phyloP scores from a whole-genome alignment of 1,140 invertebrate genomes.

The Scaptomyza graminum region DNA sequence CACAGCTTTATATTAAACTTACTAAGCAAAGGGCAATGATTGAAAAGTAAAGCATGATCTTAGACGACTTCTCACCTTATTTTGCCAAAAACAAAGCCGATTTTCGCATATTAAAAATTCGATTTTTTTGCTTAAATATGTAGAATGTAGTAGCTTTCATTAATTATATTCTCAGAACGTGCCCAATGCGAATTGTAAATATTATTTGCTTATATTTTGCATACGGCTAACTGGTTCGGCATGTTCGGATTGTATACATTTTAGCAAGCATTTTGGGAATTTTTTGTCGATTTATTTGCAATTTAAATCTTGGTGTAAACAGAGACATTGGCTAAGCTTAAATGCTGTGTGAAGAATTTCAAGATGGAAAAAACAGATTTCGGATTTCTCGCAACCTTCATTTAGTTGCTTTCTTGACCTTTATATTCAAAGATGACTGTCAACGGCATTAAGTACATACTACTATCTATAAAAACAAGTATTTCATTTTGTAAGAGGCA shows the following conservation, averaged over 20 bases:
- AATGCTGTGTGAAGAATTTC: slow-evolving; percentile 11
- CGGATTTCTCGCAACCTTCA: slow-evolving; percentile 10
- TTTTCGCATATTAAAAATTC: too few relatives aligned
- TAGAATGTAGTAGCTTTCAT: not conserved
- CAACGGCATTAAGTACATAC: slow-evolving; percentile 5
- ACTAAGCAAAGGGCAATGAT: too few relatives aligned
- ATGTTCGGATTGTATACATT: slow-evolving; percentile 7
- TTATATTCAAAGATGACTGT: slow-evolving; percentile 20
- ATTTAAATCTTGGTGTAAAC: slow-evolving; percentile 7
- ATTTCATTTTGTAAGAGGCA: slow-evolving; percentile 9
- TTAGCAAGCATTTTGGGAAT: slow-evolving; percentile 13
- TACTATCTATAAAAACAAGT: slow-evolving; percentile 18
- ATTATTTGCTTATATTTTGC: slow-evolving; percentile 34
- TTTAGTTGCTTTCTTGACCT: slow-evolving; percentile 24
- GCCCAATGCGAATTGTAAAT: slow-evolving; percentile 1
- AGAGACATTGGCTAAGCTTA: not conserved
- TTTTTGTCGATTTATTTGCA: slow-evolving; percentile 8
- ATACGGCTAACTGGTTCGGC: slow-evolving; percentile 5
- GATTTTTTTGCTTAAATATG: too few relatives aligned
- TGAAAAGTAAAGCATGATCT: too few relatives aligned
- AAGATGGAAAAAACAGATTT: slow-evolving; percentile 3
- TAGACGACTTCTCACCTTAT: too few relatives aligned
- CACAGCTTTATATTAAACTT: too few relatives aligned
- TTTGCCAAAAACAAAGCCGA: too few relatives aligned
- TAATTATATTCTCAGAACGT: not conserved